A percentile compares a stretch with the other conserved stretches of the same genome.
Conservation (phyloP, 2,113 vertebrate species). For the Chaenocephalus aceratus region DNA sequence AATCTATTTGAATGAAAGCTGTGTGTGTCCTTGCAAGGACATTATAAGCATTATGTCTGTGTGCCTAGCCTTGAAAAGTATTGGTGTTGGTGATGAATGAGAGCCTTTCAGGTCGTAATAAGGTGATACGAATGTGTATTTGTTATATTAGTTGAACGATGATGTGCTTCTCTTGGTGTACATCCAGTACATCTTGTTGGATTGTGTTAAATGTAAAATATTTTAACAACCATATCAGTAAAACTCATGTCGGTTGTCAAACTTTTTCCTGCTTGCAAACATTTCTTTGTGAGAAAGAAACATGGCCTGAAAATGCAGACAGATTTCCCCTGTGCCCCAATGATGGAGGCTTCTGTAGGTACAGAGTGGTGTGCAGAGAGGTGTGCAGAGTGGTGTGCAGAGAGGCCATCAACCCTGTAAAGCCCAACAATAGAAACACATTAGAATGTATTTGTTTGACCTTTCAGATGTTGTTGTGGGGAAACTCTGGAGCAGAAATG, state of each 20-base stretch:
- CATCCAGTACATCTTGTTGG: neutral
- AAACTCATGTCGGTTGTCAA: neutral
- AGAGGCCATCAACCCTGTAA: too few relatives aligned
- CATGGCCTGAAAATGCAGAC: too few relatives aligned
- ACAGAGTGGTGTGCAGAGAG: too few relatives aligned
- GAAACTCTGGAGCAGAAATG: too few relatives aligned
- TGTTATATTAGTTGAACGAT: neutral
- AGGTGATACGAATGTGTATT: neutral
- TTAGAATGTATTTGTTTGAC: too few relatives aligned
- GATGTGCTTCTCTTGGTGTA: neutral
- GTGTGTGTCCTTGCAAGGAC: neutral
- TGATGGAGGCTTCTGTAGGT: too few relatives aligned
- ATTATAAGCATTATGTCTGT: neutral
- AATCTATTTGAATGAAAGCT: neutral
- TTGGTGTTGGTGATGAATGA: neutral
- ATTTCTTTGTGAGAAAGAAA: neutral
- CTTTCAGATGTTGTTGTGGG: too few relatives aligned
- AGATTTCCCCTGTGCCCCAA: too few relatives aligned
- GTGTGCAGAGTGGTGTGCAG: too few relatives aligned
- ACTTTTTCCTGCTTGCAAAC: neutral
- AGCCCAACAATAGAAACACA: too few relatives aligned
- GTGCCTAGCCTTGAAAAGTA: slow-evolving; percentile 1
- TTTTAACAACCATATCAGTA: neutral
- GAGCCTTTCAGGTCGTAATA: neutral
- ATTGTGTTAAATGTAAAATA: neutral